Evolutionary conservation across 2,113 vertebrate genomes (phyloP), one percentile per base, ranked within the genome.

Genomic region (Grammomys surdaster): DNA sequence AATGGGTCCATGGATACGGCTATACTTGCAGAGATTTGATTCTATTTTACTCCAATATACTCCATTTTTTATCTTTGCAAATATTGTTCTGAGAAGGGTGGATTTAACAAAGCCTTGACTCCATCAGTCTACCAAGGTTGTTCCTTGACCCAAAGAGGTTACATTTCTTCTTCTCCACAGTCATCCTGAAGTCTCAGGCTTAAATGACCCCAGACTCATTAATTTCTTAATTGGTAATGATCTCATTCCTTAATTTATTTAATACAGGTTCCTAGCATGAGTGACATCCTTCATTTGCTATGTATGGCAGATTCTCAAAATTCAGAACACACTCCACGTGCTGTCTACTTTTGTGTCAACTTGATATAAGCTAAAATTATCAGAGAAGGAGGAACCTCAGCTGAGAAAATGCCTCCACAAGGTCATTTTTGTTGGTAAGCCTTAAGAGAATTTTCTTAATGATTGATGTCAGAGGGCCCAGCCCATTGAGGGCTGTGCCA

Each of bases 91-190:
- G 48, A 76, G 76, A 76, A 80, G 17, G 28, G 20, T 51, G 26
- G 40, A 63, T 84, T 60, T 60, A 60, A 60, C 56, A 84, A 60
- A 82, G 5, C 16, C 5, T 24, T 58, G 14, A 17, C 17, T 81
- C 90, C 11, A 36, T 48, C 5, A 33, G 51, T 70, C 16, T 4
- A 58, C n/a, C 40, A 36, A 87, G 88, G 54, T 26, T 40, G 9
- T 58, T 94, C n/a, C n/a, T 33, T 20, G 12, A 8, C 16, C 16
- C 70, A 43, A 9, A 22, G 43, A 56, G 1, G 3, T 48, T 24
- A 1, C 5, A 1, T 43, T 2, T 89, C 19, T 58, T 20, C 11
- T 75, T 88, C 54, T 6, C 33, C 17, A 40, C 0, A 0, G 17
- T 56, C 28, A 46, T 16, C 43, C 89, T 46, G n/a, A 16, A 26